Evolutionary conservation across 2,888 invertebrate genomes (phyloP).

Genomic region (Agapostemon virescens): DNA sequence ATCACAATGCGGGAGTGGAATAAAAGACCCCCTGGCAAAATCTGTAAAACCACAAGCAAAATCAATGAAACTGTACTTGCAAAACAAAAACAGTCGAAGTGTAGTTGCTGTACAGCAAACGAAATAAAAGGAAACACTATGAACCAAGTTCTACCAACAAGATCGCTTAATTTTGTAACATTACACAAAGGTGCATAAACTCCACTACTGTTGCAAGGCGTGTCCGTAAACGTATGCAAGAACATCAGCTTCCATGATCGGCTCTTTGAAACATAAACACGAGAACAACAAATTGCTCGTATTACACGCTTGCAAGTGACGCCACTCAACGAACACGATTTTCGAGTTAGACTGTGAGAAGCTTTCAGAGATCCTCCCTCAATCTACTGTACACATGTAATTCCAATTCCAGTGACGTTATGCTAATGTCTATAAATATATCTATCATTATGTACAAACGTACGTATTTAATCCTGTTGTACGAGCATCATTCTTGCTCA

Average conservation of each 20-base stretch:
- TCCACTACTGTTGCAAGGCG: constrained; percentile 28
- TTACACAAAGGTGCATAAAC: constrained; percentile 34
- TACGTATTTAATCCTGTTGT: too few species aligned
- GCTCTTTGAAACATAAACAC: not conserved
- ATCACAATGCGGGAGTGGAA: not conserved
- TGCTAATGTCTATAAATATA: not conserved
- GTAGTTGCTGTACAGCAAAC: constrained; percentile 31
- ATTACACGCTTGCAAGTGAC: not conserved
- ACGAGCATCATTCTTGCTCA: too few species aligned
- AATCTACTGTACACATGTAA: not conserved
- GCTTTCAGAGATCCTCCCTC: not conserved
- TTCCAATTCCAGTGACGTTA: not conserved
- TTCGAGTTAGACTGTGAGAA: not conserved
- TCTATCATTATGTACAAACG: not conserved
- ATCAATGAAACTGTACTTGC: constrained; percentile 9
- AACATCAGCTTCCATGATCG: not conserved
- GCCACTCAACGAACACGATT: not conserved
- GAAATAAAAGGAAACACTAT: constrained; percentile 7
- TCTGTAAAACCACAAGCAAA: constrained; percentile 6
- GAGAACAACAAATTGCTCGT: not conserved
- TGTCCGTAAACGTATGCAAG: constrained; percentile 22
- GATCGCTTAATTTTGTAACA: constrained; percentile 35
- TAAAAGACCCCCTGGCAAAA: not conserved
- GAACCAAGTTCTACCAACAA: constrained; percentile 35
- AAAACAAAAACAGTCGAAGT: constrained; percentile 29